These are phyloP conservation scores for Hyles vespertilio DNA, from an alignment of 1,140 invertebrate genomes.

Conservation along the genomic window DNA sequence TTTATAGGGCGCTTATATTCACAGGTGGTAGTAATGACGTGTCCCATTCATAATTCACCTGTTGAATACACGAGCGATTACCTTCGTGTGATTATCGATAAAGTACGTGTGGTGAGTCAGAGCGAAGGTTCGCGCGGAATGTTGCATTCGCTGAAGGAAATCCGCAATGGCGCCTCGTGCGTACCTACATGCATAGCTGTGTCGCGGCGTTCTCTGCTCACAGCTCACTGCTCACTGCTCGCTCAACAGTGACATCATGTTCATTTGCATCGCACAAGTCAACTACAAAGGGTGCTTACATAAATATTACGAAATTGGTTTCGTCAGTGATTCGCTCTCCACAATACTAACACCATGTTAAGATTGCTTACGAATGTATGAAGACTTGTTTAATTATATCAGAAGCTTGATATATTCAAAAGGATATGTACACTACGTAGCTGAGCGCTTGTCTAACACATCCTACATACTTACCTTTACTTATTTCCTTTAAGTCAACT, in stretches of 20 bases:
- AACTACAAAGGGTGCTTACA: conserved; percentile 27
- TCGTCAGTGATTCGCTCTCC: conserved; percentile 3
- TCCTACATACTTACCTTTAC: too few relatives aligned
- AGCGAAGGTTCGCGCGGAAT: conserved; percentile 49
- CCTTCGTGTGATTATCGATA: conserved; percentile 28
- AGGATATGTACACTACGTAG: too few relatives aligned
- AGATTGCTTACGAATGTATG: too few relatives aligned
- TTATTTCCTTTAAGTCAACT: too few relatives aligned
- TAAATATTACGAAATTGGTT: conserved; percentile 25
- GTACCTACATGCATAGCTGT: conserved; percentile 39
- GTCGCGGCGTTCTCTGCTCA: conserved; percentile 18
- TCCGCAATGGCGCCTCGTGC: conserved; percentile 58
- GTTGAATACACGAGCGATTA: conserved; percentile 30
- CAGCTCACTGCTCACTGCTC: conserved; percentile 34
- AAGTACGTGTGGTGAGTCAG: conserved; percentile 45
- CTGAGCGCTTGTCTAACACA: too few relatives aligned
- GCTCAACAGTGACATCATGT: conserved; percentile 45
- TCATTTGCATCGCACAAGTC: conserved; percentile 46
- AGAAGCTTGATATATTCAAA: too few relatives aligned
- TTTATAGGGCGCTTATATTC: too few relatives aligned
- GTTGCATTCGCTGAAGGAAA: conserved; percentile 61
- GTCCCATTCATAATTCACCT: conserved; percentile 51
- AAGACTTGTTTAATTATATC: too few relatives aligned
- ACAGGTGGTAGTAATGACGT: conserved; percentile 42
- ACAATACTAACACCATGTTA: too few relatives aligned